Percentiles rank a stretch among this genome's conserved stretches.
phyloP scores from a whole-genome alignment of 2,113 vertebrate species.

The Menidia beryllina region DNA sequence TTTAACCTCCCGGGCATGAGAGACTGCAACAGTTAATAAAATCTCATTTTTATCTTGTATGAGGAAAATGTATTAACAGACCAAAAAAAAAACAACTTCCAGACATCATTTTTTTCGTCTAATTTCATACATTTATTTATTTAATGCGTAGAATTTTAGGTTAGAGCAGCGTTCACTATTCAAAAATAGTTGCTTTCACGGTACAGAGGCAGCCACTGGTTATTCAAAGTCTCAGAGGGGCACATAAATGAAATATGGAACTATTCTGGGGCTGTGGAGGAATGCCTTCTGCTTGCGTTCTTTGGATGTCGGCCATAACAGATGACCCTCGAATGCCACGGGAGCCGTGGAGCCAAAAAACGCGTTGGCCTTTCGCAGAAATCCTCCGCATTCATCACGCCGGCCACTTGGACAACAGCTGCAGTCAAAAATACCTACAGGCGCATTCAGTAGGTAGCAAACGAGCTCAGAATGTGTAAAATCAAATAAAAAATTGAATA shows the following conservation, averaged over 20 bases:
- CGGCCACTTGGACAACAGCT: neutral
- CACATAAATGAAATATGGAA: neutral
- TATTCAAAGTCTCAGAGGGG: constrained; percentile 9
- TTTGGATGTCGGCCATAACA: constrained; percentile 19
- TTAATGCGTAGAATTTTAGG: constrained; percentile 25
- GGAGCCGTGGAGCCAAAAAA: neutral
- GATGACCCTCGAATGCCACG: constrained; percentile 24
- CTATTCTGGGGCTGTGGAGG: constrained; percentile 38
- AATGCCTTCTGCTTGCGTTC: constrained; percentile 14
- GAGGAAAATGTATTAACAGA: too few species aligned
- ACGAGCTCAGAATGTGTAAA: neutral
- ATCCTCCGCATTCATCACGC: constrained; percentile 10
- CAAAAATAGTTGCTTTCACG: constrained; percentile 5
- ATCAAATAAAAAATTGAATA: too few species aligned
- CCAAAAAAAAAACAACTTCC: neutral
- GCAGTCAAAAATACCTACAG: neutral
- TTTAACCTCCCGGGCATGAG: neutral
- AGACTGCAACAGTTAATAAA: constrained; percentile 16
- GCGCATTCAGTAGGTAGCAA: neutral
- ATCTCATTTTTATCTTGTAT: constrained; percentile 17
- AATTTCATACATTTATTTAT: neutral
- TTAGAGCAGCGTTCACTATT: neutral
- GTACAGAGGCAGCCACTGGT: constrained; percentile 10
- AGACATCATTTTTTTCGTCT: neutral
- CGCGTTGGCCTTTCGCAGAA: neutral